phyloP scores from a whole-genome alignment of 2,888 invertebrate species.

The Meteorus colon region DNA sequence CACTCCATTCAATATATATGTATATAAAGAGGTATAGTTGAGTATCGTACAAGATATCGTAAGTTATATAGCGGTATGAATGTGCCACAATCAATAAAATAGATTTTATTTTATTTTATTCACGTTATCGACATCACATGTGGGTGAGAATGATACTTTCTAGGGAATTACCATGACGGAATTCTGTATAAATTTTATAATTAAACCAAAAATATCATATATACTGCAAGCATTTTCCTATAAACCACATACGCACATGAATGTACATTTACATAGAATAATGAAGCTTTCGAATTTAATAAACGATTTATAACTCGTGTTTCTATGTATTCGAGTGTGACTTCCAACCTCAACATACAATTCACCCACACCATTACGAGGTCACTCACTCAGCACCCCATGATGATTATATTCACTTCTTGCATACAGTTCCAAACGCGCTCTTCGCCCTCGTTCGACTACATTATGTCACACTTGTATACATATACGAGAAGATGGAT shows the following conservation, averaged over 20 bases:
- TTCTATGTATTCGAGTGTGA: conserved; percentile 26
- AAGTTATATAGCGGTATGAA: background rate
- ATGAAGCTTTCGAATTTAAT: background rate
- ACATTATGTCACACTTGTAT: background rate
- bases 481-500: conserved; percentile 19
- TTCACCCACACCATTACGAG: conserved; percentile 29
- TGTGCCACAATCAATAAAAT: conserved; percentile 38
- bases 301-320: background rate
- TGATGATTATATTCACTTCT: conserved; percentile 11
- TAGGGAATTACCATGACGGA: conserved; percentile 64
- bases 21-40: background rate
- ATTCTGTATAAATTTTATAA: background rate
- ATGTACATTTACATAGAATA: background rate
- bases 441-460: conserved; percentile 16
- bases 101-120: conserved; percentile 32
- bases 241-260: too few relatives aligned
- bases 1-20: background rate
- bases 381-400: conserved; percentile 36
- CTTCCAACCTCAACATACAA: conserved; percentile 39
- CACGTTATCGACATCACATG: conserved; percentile 62
- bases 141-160: conserved; percentile 66
- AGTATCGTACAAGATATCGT: background rate
- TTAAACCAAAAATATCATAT: background rate
- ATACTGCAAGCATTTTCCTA: background rate
- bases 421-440: conserved; percentile 5